phyloP scores from a whole-genome alignment of 35 echinoderm and acorn worm species.

The Heliocidaris erythrogramma region DNA sequence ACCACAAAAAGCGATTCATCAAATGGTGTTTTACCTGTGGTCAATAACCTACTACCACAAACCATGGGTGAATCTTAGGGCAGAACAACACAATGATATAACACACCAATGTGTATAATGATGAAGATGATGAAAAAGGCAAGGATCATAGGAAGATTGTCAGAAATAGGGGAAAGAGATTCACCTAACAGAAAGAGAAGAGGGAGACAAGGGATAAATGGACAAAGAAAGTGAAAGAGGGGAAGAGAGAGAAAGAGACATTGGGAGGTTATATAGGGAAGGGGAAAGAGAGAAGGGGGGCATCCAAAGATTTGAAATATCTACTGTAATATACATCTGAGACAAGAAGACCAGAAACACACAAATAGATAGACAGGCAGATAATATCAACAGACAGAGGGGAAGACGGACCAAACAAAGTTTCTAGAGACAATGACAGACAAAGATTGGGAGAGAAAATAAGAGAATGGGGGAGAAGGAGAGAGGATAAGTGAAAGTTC shows the following conservation, averaged over 20 bases:
- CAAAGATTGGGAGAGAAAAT: background rate
- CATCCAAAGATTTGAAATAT: background rate
- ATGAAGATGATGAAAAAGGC: too few relatives aligned
- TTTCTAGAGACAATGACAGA: background rate
- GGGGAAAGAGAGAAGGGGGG: background rate
- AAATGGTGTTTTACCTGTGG: constrained; percentile 16
- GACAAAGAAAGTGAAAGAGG: too few relatives aligned
- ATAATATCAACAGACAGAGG: background rate
- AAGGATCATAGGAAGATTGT: too few relatives aligned
- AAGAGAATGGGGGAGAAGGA: background rate
- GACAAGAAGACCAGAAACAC: background rate
- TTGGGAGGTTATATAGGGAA: too few relatives aligned
- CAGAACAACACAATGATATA: background rate
- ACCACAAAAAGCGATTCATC: background rate
- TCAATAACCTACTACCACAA: background rate
- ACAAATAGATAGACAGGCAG: background rate
- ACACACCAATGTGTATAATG: too few relatives aligned
- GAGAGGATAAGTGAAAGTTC: background rate
- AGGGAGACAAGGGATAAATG: too few relatives aligned
- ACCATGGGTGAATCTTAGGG: background rate
- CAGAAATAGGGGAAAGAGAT: too few relatives aligned
- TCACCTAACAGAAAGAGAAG: too few relatives aligned
- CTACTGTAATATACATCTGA: background rate
- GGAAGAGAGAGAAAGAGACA: too few relatives aligned
- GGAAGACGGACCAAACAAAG: background rate